Evolutionary conservation across 2,113 vertebrate species (phyloP), one percentile per base, ranked within the genome.

Genomic region (Gymnobelideus leadbeateri): DNA sequence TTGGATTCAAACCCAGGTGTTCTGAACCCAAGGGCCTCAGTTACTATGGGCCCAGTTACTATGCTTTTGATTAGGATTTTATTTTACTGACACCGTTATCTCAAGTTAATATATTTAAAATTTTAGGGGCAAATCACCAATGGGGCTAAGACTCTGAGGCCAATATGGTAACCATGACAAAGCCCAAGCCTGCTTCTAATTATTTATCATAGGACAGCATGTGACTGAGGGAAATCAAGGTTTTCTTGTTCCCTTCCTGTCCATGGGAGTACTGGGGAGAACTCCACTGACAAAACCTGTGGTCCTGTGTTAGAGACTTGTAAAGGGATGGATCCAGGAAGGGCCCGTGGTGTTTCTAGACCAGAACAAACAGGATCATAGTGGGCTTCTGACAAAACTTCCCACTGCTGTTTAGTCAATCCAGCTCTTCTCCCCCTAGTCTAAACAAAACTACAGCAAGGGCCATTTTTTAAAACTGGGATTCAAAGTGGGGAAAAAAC

Each of bases 201-300:
- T 16, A 77, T 77, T 77, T n/a, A 68, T 68, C 5, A 16, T n/a
- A 77, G 61, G 37, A 77, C 19, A 14, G 31, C 61, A 21, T 77
- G 14, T 19, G 37, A 77, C 21, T n/a, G 1, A 77, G 43, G 16
- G 68, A 77, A 21, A 77, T 77, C 14, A 43, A 77, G 28, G 21
- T 8, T 77, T 77, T 43, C 57, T 68, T 19, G 68, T 84, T 43
- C 68, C 37, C n/a, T 84, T 77, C 37, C 16, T 21, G 68, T 51
- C 94, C 95, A 96, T 93, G 95, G 96, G 94, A 97, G 52, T 95
- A 94, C 89, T 95, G 92, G 31, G 51, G 94, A 92, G 55, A 92
- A 95, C n/a, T 94, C 24, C 47, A 93, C 90, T 92, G 95, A 92
- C 51, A 93, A 97, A 96, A 96, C 46, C 93, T 37, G 12, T 96